phyloP scores from a whole-genome alignment of 2,888 invertebrate species.

The Entomobrya multifasciata region DNA sequence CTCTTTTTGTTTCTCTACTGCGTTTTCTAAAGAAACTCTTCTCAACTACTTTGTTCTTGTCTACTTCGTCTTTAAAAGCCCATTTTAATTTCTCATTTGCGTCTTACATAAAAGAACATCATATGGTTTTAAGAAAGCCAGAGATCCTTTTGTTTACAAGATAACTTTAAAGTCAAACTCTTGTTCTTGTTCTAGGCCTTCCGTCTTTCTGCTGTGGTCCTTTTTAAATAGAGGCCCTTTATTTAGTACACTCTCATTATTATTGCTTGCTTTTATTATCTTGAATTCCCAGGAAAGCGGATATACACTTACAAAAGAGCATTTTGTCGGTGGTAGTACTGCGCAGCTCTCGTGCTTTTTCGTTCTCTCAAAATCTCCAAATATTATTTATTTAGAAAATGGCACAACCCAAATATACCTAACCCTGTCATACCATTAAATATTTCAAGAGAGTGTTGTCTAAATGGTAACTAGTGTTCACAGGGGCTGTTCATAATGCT shows the following conservation, averaged over 20 bases:
- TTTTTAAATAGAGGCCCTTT: not conserved
- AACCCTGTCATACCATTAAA: not conserved
- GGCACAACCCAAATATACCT: not conserved
- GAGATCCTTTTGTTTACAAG: not conserved
- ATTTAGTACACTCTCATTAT: not conserved
- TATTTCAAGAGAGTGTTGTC: not conserved
- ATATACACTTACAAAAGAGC: not conserved
- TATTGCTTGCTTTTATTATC: conserved; percentile 1
- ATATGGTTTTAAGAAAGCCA: too few species aligned
- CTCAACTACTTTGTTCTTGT: too few species aligned
- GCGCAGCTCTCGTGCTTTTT: too few species aligned
- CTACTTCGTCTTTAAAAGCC: too few species aligned
- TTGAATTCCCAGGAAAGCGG: conserved; percentile 7
- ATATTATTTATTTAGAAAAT: not conserved
- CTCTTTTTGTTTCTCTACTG: too few species aligned
- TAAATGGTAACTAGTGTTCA: not conserved
- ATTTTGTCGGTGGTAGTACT: not conserved
- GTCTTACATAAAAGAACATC: too few species aligned
- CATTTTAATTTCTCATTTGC: too few species aligned
- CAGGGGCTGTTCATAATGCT: not conserved
- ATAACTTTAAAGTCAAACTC: not conserved
- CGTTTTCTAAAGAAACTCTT: too few species aligned
- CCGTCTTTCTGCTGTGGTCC: too few species aligned
- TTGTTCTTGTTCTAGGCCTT: too few species aligned
- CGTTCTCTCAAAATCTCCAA: not conserved